Conservation (phyloP, 2,888 invertebrate genomes). For the Serripes groenlandicus region DNA sequence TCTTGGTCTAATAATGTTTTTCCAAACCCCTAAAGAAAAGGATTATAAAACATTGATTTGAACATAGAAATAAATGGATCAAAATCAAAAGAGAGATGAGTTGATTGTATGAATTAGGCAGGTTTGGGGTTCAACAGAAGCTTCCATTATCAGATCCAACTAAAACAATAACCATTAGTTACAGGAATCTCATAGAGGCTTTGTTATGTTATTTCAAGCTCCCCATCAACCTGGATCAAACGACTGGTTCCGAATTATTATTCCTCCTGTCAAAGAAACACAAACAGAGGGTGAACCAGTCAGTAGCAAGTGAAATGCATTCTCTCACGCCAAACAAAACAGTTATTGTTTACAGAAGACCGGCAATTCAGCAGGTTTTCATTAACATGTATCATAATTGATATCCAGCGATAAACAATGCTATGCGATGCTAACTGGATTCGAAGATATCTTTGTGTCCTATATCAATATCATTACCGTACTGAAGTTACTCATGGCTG, state of each 20-base stretch:
- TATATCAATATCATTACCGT: constrained; percentile 32
- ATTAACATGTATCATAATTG: constrained; percentile 64
- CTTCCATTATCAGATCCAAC: constrained; percentile 61
- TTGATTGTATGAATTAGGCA: too few relatives aligned
- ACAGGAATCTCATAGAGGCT: constrained; percentile 60
- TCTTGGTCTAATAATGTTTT: too few relatives aligned
- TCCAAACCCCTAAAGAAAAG: too few relatives aligned
- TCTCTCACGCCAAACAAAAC: constrained; percentile 64
- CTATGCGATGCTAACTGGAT: constrained; percentile 53
- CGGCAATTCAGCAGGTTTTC: constrained; percentile 59
- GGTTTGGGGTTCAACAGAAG: constrained; percentile 26
- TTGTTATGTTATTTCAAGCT: constrained; percentile 68
- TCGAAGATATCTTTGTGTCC: not conserved
- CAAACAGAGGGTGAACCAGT: constrained; percentile 62
- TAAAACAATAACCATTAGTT: constrained; percentile 69
- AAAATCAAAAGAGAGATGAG: too few relatives aligned
- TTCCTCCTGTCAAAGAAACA: constrained; percentile 66
- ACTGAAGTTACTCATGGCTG: constrained; percentile 2
- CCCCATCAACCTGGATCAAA: constrained; percentile 67
- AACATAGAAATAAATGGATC: too few relatives aligned
- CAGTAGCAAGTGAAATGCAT: constrained; percentile 56
- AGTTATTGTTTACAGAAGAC: constrained; percentile 58
- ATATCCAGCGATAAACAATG: constrained; percentile 58
- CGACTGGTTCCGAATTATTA: constrained; percentile 64
- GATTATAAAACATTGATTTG: too few relatives aligned